phyloP scores from a whole-genome alignment of 2,113 vertebrate species.

The Lanius ludovicianus region DNA sequence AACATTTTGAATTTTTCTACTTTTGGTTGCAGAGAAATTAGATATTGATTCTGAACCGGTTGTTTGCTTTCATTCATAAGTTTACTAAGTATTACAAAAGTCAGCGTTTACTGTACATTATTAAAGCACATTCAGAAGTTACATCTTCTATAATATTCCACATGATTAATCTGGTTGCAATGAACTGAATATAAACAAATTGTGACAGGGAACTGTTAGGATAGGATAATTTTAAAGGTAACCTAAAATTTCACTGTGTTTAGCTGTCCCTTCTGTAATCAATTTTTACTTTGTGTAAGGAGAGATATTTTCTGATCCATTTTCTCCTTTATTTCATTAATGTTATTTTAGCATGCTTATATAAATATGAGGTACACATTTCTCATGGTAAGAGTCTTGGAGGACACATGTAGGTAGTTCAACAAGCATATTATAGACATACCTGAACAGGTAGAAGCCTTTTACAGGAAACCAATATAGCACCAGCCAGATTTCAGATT shows the following conservation, averaged over 20 bases:
- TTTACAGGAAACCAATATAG: neutral
- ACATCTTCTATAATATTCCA: neutral
- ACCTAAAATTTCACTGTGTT: neutral
- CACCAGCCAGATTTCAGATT: neutral
- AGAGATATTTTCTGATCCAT: neutral
- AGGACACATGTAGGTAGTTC: neutral
- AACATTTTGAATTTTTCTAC: neutral
- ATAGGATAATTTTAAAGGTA: neutral
- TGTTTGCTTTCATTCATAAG: neutral
- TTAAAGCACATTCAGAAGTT: neutral
- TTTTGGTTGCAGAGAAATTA: neutral
- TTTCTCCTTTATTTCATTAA: neutral
- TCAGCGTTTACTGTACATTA: neutral
- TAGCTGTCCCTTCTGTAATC: neutral
- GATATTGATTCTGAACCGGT: neutral
- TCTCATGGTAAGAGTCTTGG: neutral
- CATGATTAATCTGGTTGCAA: neutral
- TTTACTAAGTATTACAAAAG: neutral
- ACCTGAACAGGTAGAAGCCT: neutral
- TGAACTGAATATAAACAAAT: neutral
- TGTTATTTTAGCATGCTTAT: neutral
- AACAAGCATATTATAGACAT: fast-evolving
- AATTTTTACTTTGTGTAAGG: neutral
- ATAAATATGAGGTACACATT: neutral
- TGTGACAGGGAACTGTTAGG: neutral